These are phyloP conservation scores for Riparia riparia DNA, from an alignment of 2,113 vertebrate genomes.

Conservation along the genomic window DNA sequence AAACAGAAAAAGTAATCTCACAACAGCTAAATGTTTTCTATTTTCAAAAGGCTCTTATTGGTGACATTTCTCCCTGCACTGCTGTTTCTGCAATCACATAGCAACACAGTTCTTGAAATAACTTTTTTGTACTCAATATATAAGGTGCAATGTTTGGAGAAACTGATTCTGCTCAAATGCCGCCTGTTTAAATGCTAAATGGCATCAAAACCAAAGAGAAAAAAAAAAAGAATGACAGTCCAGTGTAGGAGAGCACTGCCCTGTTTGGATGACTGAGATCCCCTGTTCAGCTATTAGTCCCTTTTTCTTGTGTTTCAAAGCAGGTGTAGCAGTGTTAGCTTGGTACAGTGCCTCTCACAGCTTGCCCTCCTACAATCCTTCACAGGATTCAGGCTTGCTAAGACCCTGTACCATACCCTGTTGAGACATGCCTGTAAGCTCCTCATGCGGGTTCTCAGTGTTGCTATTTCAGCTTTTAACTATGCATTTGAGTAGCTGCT, in stretches of 20 bases:
- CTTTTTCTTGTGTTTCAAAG: conserved; percentile 16
- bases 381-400: conserved; percentile 8
- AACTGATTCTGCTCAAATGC: conserved; percentile 48
- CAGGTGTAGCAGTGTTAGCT: neutral
- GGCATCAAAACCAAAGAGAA: conserved; percentile 26
- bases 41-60: conserved; percentile 73
- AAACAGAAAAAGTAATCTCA: conserved; percentile 58
- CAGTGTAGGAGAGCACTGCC: neutral
- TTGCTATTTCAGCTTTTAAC: neutral
- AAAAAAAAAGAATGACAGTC: neutral
- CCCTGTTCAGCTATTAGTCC: neutral
- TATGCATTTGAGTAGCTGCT: neutral
- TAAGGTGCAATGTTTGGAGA: conserved; percentile 45
- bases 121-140: conserved; percentile 65
- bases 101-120: conserved; percentile 70
- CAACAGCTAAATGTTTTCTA: conserved; percentile 60
- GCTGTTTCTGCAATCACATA: conserved; percentile 72
- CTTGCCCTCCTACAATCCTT: neutral
- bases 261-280: neutral
- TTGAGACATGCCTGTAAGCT: neutral
- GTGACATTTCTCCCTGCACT: conserved; percentile 67
- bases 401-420: neutral
- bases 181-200: conserved; percentile 67
- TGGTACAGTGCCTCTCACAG: conserved; percentile 18
- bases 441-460: neutral